These are phyloP conservation scores for Andrena hattorfiana DNA, from an alignment of 2,888 invertebrate species.

Conservation along the genomic window DNA sequence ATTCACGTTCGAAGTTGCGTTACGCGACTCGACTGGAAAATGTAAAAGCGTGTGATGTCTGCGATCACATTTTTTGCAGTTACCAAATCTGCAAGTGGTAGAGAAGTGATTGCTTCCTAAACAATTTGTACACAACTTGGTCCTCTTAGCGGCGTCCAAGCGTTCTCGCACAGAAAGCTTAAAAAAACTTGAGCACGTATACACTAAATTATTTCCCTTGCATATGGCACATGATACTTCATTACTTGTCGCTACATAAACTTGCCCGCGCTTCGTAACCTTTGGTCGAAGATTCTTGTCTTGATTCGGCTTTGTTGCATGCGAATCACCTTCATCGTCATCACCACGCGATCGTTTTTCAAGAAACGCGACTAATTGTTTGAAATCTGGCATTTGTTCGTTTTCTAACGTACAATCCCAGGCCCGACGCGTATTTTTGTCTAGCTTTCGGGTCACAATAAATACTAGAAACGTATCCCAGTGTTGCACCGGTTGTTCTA, in stretches of 20 bases:
- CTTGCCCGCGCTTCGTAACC: background rate
- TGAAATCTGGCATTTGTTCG: background rate
- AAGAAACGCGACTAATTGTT: background rate
- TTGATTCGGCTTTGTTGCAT: background rate
- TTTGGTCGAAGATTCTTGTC: background rate
- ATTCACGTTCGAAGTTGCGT: background rate
- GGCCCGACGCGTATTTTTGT: background rate
- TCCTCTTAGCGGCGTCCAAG: background rate
- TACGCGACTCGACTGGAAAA: background rate
- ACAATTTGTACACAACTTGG: conserved; percentile 18
- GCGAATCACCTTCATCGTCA: background rate
- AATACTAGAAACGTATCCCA: background rate
- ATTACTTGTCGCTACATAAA: background rate
- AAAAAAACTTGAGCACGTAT: background rate
- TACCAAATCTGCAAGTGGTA: background rate
- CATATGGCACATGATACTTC: background rate
- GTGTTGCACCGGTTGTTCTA: background rate
- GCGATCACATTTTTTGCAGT: conserved; percentile 7
- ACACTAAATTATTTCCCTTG: background rate
- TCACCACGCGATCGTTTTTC: background rate
- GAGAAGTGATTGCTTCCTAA: background rate
- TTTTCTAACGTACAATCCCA: background rate
- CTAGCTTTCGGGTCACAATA: background rate
- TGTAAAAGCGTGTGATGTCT: conserved; percentile 22
- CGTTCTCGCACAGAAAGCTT: background rate